phyloP scores from a whole-genome alignment of 2,797 vertebrate genomes.

The Heteromormyrus szaboi region DNA sequence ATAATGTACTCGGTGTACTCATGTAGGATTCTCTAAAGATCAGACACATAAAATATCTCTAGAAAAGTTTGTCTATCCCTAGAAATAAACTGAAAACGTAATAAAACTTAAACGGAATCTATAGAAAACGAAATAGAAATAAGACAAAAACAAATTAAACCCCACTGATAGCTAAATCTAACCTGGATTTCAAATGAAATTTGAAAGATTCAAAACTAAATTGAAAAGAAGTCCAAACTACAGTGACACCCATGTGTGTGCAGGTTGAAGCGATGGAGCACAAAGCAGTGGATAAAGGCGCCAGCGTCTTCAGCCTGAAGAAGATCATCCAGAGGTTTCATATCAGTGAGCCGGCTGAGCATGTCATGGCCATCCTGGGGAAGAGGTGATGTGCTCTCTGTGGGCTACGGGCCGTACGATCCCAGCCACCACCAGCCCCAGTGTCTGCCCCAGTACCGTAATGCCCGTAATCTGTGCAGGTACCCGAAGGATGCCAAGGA shows the following conservation, averaged over 20 bases:
- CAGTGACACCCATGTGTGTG: background rate
- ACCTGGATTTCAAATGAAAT: background rate
- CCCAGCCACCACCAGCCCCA: background rate
- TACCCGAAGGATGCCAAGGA: conserved; percentile 65
- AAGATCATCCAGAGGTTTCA: conserved; percentile 73
- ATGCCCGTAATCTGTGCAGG: conserved; percentile 44
- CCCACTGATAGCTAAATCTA: background rate
- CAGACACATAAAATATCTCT: background rate
- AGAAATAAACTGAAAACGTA: background rate
- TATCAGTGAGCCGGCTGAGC: conserved; percentile 72
- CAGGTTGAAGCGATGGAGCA: conserved; percentile 32
- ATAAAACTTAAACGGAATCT: background rate
- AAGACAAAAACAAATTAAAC: background rate
- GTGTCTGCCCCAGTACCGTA: background rate
- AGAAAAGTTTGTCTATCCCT: background rate
- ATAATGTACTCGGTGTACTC: background rate
- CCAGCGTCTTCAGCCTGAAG: conserved; percentile 71
- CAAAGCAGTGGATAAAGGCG: conserved; percentile 56
- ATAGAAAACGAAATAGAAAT: background rate
- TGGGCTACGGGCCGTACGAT: background rate
- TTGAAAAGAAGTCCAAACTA: background rate
- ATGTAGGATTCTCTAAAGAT: background rate
- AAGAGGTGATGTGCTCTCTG: conserved; percentile 57
- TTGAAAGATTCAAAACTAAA: background rate
- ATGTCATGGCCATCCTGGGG: conserved; percentile 75